Base-by-base conservation (phyloP, 2,113 vertebrate genomes). In the Gorsachius goisagi region DNA sequence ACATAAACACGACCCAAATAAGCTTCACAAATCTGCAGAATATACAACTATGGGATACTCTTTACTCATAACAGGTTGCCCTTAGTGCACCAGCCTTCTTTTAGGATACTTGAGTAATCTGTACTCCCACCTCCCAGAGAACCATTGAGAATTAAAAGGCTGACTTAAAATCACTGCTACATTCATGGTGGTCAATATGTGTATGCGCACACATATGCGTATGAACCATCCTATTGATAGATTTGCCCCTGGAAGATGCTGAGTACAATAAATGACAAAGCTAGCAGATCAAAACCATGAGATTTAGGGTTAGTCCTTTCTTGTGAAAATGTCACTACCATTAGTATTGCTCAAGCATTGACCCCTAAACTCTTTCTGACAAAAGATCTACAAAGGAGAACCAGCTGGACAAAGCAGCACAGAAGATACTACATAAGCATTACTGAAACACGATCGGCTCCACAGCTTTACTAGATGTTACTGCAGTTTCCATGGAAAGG, bases 171-270 rank as follows among this genome's bases (percentile, higher is more conserved):
- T 47, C 56, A 56, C 45, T 74, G 89, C 44, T 76, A 7, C 1
- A 0, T 22, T 85, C 26, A 73, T 35, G 79, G 35, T 26, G n/a
- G 72, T 26, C 2, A 5, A 22, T 19, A 8, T 1, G 7, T 27
- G 24, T 8, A 14, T 22, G n/a, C 9, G 15, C 4, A 28, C 7
- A 8, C 0, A 1, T 30, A 27, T 1, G 9, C 13, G 12, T 32
- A 37, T 33, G 56, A 93, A 41, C 58, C 69, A 80, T 37, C 72
- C 68, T 45, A 44, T 18, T 63, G 64, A 60, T 50, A 71, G 71
- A 79, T 66, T 17, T 93, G 37, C 24, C 58, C 35, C 78, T 52
- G 30, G 52, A 93, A 71, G 39, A 30, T 24, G 60, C 20, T 82
- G 22, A 32, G 15, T 35, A 73, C 60, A 92, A 71, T 23, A 83